Evolutionary conservation across 2,113 vertebrate genomes (phyloP).

Genomic region (Jacana jacana): DNA sequence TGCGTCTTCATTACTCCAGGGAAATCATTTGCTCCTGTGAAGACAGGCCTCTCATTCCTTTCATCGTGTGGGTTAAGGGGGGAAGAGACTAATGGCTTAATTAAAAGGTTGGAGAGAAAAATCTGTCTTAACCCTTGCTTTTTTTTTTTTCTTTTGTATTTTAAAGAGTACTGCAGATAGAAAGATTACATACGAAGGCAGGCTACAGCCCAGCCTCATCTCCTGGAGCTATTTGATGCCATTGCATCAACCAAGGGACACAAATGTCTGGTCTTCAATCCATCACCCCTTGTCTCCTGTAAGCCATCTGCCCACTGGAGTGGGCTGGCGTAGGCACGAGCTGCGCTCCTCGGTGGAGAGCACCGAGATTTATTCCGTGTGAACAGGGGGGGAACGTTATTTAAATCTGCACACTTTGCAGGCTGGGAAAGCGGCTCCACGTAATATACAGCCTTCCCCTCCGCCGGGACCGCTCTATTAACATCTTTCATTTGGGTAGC

Average conservation of each 20-base stretch:
- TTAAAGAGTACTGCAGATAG: background rate
- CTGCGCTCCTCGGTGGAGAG: background rate
- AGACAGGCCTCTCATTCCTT: slow-evolving; percentile 39
- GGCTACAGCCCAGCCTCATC: background rate
- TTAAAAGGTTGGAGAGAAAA: slow-evolving; percentile 41
- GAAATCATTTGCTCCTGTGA: slow-evolving; percentile 54
- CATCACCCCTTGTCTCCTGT: background rate
- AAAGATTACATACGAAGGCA: background rate
- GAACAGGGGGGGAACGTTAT: background rate
- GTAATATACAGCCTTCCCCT: slow-evolving; percentile 4
- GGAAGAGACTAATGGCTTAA: slow-evolving; percentile 56
- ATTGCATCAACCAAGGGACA: background rate
- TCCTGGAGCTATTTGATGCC: background rate
- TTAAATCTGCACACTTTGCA: slow-evolving; percentile 27
- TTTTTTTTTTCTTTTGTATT: background rate
- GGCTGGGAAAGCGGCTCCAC: background rate
- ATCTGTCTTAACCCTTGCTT: background rate
- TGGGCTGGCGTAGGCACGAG: background rate
- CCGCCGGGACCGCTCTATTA: slow-evolving; percentile 38
- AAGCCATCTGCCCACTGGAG: background rate
- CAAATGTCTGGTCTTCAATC: background rate
- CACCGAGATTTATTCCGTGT: background rate
- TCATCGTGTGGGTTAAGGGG: slow-evolving; percentile 40
- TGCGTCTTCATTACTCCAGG: slow-evolving; percentile 55
- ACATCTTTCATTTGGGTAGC: slow-evolving; percentile 50